Conservation (phyloP, 1,140 invertebrate genomes). For the Patella vulgata region DNA sequence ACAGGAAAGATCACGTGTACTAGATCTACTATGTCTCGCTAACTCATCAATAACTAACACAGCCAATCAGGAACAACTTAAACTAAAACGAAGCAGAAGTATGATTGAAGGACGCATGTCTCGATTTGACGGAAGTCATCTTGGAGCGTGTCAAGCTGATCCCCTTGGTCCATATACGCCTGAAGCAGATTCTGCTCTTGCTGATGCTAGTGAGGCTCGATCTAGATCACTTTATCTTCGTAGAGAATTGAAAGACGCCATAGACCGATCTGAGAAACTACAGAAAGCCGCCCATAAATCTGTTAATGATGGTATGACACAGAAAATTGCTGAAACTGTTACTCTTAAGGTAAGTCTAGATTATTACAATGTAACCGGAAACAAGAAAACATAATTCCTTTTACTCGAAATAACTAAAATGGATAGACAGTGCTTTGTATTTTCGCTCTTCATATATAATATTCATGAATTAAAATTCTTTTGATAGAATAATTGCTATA, state of each 20-base stretch:
- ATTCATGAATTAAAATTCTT: no score
- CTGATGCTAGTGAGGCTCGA: constrained; percentile 55
- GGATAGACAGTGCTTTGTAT: no score
- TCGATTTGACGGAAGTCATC: constrained; percentile 18
- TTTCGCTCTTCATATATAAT: no score
- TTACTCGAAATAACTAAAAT: no score
- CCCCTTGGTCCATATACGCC: constrained; percentile 63
- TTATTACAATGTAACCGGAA: no score
- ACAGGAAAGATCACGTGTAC: constrained; percentile 61
- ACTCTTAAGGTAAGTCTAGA: constrained; percentile 55
- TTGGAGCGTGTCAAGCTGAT: constrained; percentile 43
- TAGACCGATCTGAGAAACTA: constrained; percentile 55
- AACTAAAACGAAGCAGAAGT: constrained; percentile 27
- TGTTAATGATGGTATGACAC: constrained; percentile 62
- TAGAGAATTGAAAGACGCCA: constrained; percentile 47
- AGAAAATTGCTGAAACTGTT: constrained; percentile 63
- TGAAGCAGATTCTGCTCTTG: constrained; percentile 56
- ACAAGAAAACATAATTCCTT: no score
- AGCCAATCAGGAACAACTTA: constrained; percentile 18
- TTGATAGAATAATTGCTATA: no score
- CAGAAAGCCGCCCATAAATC: constrained; percentile 61
- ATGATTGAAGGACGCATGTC: constrained; percentile 40
- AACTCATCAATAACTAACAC: constrained; percentile 43
- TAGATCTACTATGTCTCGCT: constrained; percentile 62
- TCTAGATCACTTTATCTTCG: constrained; percentile 52